Conservation (phyloP, 2,888 invertebrate species). For the Eretmocerus hayati region DNA sequence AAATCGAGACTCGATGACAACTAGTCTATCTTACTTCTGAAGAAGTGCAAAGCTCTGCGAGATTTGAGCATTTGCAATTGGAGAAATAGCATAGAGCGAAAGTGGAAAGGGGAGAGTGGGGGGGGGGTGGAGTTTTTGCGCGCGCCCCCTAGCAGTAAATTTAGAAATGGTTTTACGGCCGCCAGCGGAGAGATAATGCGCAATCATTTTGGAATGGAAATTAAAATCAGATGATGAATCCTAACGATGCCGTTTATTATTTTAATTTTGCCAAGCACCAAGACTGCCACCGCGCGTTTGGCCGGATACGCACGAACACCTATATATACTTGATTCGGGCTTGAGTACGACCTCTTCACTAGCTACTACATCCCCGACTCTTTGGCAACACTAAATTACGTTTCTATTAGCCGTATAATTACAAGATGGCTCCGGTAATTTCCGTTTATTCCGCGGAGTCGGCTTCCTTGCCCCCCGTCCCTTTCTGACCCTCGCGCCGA, state of each 20-base stretch:
- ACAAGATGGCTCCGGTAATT: constrained; percentile 48
- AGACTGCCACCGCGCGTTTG: constrained; percentile 24
- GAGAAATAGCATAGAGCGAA: too few species aligned
- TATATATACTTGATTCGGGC: constrained; percentile 27
- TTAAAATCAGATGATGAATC: constrained; percentile 49
- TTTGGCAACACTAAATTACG: constrained; percentile 48
- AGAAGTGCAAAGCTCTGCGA: too few species aligned
- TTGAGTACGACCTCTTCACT: constrained; percentile 23
- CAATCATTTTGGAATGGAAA: constrained; percentile 48
- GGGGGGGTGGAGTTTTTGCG: too few species aligned
- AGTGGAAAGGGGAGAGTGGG: too few species aligned
- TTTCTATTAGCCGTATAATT: constrained; percentile 49
- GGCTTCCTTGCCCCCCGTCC: not conserved
- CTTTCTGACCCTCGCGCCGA: constrained; percentile 5
- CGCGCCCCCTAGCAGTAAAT: constrained; percentile 36
- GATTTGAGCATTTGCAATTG: too few species aligned
- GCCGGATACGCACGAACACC: too few species aligned
- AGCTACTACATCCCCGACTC: constrained; percentile 45
- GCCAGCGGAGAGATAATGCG: constrained; percentile 43
- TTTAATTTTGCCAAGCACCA: constrained; percentile 46
- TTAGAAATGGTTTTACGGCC: constrained; percentile 39
- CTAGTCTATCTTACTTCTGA: too few species aligned
- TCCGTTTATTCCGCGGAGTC: constrained; percentile 46
- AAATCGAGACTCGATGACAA: too few species aligned
- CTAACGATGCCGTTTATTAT: constrained; percentile 49